These are phyloP conservation scores for Eupithecia dodoneata DNA, from an alignment of 2,888 invertebrate genomes.

Conservation along the genomic window DNA sequence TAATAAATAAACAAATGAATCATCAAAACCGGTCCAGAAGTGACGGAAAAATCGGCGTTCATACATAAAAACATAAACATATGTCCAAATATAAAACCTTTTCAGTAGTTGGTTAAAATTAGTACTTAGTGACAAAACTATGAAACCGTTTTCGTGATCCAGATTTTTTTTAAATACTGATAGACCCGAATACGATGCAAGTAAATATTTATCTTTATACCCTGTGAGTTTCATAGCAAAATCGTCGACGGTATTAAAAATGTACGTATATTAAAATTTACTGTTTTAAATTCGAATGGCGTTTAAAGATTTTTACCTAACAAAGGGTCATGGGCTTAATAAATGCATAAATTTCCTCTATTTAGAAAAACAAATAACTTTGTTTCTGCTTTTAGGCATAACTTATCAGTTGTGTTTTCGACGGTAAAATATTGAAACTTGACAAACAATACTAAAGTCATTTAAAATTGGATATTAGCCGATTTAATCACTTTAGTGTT, in stretches of 20 bases:
- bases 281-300: neutral
- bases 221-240: neutral
- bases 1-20: too few relatives aligned
- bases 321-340: too few relatives aligned
- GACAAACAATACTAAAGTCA: neutral
- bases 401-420: neutral
- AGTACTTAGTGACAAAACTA: too few relatives aligned
- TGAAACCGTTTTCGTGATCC: neutral
- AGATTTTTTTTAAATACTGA: neutral
- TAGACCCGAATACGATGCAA: neutral
- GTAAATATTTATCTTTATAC: neutral
- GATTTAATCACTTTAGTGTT: too few relatives aligned
- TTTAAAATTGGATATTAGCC: too few relatives aligned
- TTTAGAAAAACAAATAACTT: neutral
- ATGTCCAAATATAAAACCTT: too few relatives aligned
- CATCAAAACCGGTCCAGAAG: too few relatives aligned
- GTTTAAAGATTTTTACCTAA: too few relatives aligned
- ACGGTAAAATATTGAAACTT: neutral
- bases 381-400: neutral
- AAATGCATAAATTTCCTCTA: too few relatives aligned
- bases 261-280: neutral
- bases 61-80: too few relatives aligned
- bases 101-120: too few relatives aligned
- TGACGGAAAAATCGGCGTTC: too few relatives aligned
- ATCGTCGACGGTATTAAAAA: neutral